Conservation (phyloP, 2,797 vertebrate genomes). For the Neosilurus mollespiculum region DNA sequence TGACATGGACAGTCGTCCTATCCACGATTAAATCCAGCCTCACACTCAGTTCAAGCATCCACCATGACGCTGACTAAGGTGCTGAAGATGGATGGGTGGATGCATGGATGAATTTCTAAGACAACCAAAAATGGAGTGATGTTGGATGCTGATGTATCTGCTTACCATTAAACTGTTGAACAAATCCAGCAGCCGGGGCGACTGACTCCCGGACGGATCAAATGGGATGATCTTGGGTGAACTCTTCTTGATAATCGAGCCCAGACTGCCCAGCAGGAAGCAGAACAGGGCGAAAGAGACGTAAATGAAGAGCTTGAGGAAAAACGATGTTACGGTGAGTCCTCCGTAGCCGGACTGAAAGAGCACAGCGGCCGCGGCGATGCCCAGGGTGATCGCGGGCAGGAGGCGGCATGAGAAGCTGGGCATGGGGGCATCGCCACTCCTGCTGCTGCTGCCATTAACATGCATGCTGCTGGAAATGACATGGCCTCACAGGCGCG, state of each 20-base stretch:
- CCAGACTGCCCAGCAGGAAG: conserved; percentile 74
- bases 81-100: background rate
- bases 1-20: background rate
- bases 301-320: conserved; percentile 78
- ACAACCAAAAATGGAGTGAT: background rate
- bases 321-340: conserved; percentile 73
- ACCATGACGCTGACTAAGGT: background rate
- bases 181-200: conserved; percentile 63
- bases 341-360: conserved; percentile 75
- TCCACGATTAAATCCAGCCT: background rate
- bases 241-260: conserved; percentile 72
- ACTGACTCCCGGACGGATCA: conserved; percentile 60
- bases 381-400: conserved; percentile 70
- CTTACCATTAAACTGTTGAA: conserved; percentile 75
- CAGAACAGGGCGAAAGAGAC: conserved; percentile 75
- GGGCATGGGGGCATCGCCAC: conserved; percentile 61
- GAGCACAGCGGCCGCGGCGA: conserved; percentile 71
- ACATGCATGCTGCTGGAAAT: conserved; percentile 61
- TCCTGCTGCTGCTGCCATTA: conserved; percentile 57
- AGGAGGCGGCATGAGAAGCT: conserved; percentile 66
- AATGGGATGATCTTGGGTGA: conserved; percentile 72
- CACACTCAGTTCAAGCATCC: background rate
- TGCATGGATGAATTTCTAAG: background rate
- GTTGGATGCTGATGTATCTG: background rate
- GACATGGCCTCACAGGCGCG: conserved; percentile 60